Evolutionary conservation across 2,113 vertebrate genomes (phyloP), one percentile per base, ranked within the genome.

Genomic region (Acanthochromis polyacanthus): DNA sequence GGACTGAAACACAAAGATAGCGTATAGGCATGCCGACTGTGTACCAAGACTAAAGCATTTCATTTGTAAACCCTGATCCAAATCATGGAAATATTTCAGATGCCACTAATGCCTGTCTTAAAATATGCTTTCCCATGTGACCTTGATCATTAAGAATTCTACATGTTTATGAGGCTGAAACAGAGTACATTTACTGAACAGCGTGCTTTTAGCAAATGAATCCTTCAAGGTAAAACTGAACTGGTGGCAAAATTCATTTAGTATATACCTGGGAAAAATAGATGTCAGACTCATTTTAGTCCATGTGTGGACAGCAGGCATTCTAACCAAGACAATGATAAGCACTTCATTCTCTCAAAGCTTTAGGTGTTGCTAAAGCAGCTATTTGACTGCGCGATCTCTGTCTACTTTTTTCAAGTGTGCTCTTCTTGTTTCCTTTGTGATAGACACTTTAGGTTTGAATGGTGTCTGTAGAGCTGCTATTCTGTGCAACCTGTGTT

Each of bases 291-390:
- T 68, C 51, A 65, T 69, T 73, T 64, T 1, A 68, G 15, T 56
- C n/a, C 36, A 62, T 46, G 75, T 75, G 40, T 17, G 30, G 25
- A 57, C 16, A 19, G 28, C 45, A 65, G 55, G 50, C 19, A 56
- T 48, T 64, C 48, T n/a, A 12, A 57, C 12, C 1, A 7, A 64
- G 51, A 69, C 73, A 57, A 59, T 52, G 58, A 75, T 78, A 32
- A 28, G 45, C 22, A 63, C 10, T 25, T 58, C 45, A 20, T 61
- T 60, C 55, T 56, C 19, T 71, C 32, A 40, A 30, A 57, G 59
- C 40, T 61, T 63, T 30, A 19, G 6, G 16, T 43, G 28, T 59
- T 46, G 65, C 62, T 48, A 58, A 52, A 46, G 45, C 40, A 28
- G 25, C 14, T 19, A 4, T 51, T 36, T 58, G 4, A 38, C 50